Base-by-base conservation (phyloP, 2,797 vertebrate genomes). In the Pelobates cultripes region DNA sequence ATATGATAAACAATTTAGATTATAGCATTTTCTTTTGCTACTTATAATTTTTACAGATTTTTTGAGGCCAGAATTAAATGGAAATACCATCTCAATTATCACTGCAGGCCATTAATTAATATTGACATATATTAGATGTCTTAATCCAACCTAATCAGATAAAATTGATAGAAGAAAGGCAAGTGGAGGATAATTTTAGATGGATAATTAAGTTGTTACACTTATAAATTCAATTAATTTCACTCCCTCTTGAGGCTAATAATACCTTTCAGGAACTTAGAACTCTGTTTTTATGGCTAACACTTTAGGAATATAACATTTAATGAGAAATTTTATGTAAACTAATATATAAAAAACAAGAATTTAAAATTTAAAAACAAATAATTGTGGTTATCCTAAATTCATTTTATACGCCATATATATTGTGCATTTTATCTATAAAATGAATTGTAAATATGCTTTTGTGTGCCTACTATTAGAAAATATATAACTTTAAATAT, bases 181-280 rank as follows among this genome's bases (percentile, higher is more conserved):
- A 40, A 64, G 17, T 7, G 17, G n/a, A 40, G 28, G 61, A 40
- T 41, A 41, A 40, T 64, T 64, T 64, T 64, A 28, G 61, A 64
- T 64, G 61, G 61, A 64, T 64, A 64, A 64, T 64, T 64, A 64
- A 40, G 17, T 64, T 64, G n/a, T 28, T 64, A 64, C 61, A 64
- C 61, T 64, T 28, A 17, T 28, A 64, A 64, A 64, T 28, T 64
- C 61, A 64, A 64, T 64, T 64, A 64, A 64, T 64, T 28, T 57
- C 55, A 4, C 55, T 12, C 14, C 13, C 9, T 57, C 14, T 57
- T 28, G 61, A 64, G 17, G 17, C 61, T 7, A n/a, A 28, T 28
- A 28, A 64, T 64, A 28, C n/a, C 61, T 7, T 64, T 8, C 14
- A 64, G 17, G 61, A 7, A 40, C 17, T 64, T 40, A 64, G 61